Evolutionary conservation across 2,113 vertebrate species (phyloP).

Genomic region (Antechinus stuartii): DNA sequence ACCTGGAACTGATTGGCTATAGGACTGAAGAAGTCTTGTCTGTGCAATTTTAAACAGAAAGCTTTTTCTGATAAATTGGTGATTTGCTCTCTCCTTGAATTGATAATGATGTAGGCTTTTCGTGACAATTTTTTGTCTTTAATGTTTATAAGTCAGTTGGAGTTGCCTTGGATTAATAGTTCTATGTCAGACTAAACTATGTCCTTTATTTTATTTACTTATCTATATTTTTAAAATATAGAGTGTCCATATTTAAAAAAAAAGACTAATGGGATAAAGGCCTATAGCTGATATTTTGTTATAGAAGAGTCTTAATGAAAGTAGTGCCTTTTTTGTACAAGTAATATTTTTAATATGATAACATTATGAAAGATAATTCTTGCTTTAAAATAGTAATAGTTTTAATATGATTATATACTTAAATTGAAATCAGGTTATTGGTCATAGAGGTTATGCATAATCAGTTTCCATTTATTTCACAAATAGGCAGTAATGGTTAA

Average conservation of each 20-base stretch:
- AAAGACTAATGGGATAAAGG: background rate
- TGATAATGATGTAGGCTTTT: background rate
- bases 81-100: background rate
- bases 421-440: background rate
- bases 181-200: background rate
- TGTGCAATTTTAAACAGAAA: background rate
- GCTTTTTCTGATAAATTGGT: background rate
- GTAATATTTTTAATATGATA: background rate
- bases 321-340: too few species aligned
- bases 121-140: background rate
- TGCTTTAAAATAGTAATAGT: background rate
- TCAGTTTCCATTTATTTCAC: background rate
- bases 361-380: background rate
- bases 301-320: too few species aligned
- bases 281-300: too few species aligned
- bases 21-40: background rate
- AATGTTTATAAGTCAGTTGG: background rate
- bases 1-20: background rate
- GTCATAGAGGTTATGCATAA: background rate
- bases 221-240: background rate
- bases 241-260: background rate
- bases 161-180: background rate
- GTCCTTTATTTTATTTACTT: background rate
- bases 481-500: background rate
- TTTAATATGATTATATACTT: background rate